Conservation (phyloP, 2,113 vertebrate genomes). For the Collichthys lucidus region DNA sequence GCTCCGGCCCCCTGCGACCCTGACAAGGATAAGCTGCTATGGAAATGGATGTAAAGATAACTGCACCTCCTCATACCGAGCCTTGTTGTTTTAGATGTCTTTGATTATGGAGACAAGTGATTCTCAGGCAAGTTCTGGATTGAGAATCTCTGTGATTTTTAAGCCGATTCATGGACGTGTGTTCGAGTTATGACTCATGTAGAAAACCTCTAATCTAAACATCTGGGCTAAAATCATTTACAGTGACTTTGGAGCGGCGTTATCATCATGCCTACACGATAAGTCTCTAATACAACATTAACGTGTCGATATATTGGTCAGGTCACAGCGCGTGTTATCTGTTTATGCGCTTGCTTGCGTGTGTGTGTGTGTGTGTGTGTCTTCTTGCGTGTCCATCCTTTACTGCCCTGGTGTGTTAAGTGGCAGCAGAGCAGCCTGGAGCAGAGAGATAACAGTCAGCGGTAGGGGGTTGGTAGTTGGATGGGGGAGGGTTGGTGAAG, state of each 20-base stretch:
- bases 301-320: not conserved
- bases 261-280: slow-evolving; percentile 1
- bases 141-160: not conserved
- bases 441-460: slow-evolving; percentile 77
- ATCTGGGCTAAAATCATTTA: not conserved
- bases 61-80: too few species aligned
- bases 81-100: too few species aligned
- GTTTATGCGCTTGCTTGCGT: not conserved
- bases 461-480: slow-evolving; percentile 1
- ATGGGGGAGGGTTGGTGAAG: not conserved
- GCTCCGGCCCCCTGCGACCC: too few species aligned
- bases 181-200: not conserved
- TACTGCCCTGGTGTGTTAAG: slow-evolving; percentile 70
- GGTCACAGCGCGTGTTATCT: not conserved
- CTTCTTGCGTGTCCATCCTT: slow-evolving; percentile 67
- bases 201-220: not conserved
- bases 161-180: not conserved
- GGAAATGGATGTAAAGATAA: too few species aligned
- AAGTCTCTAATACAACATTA: slow-evolving; percentile 12
- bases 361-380: slow-evolving; percentile 33
- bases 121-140: not conserved
- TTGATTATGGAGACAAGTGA: not conserved
- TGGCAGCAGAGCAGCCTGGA: slow-evolving; percentile 74
- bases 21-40: too few species aligned
- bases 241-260: not conserved